Evolutionary conservation across 2,797 vertebrate genomes (phyloP).

Genomic region (Urosaurus nigricauda): DNA sequence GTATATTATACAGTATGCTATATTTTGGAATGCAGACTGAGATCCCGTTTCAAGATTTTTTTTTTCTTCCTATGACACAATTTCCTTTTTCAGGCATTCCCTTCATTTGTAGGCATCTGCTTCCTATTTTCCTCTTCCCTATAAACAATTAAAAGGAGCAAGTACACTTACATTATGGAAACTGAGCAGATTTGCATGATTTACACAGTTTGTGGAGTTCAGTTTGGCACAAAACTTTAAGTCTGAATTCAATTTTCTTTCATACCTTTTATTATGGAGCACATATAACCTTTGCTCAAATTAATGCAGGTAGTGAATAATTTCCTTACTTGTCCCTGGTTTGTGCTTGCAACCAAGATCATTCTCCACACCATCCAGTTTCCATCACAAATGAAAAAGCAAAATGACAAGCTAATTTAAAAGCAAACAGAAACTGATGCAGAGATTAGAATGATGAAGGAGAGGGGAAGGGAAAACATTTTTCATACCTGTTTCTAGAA

Average conservation of each 20-base stretch:
- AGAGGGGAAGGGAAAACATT: background rate
- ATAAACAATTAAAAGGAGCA: background rate
- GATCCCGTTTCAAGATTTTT: background rate
- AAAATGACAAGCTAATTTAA: background rate
- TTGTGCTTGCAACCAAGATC: background rate
- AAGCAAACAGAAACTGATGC: background rate
- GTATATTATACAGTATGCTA: background rate
- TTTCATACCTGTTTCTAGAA: background rate
- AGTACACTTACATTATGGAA: background rate
- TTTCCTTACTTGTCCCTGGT: background rate
- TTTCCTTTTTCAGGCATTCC: background rate
- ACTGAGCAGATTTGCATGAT: background rate
- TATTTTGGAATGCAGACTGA: background rate
- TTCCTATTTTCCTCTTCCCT: background rate
- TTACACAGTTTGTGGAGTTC: background rate
- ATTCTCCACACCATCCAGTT: background rate
- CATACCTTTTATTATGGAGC: background rate
- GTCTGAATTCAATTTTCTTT: background rate
- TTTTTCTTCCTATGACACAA: background rate
- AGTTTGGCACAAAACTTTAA: background rate
- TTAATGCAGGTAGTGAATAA: too few species aligned
- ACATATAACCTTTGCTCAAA: background rate
- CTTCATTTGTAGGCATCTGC: background rate
- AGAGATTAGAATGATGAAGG: background rate
- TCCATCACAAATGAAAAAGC: background rate